These are phyloP conservation scores for Leptocoma aspasia DNA, from an alignment of 2,113 vertebrate species.

Conservation along the genomic window DNA sequence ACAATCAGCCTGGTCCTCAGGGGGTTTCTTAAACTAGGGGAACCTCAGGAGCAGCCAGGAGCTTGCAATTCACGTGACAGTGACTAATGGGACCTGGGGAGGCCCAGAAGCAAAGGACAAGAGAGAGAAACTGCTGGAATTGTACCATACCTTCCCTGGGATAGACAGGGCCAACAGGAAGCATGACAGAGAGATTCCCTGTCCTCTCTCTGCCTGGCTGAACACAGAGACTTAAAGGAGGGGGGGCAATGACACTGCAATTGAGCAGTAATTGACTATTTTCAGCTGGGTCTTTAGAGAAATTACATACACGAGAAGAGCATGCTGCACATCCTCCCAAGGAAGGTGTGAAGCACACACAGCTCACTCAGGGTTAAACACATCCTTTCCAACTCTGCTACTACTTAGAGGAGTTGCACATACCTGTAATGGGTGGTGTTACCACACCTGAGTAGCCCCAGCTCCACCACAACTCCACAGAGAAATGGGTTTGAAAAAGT, in stretches of 20 bases:
- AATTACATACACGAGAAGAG: not conserved
- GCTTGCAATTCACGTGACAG: not conserved
- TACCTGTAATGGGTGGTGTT: not conserved
- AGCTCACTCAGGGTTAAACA: not conserved
- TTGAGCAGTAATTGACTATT: not conserved
- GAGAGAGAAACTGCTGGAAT: not conserved
- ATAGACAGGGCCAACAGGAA: rapidly evolving
- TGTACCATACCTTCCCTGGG: not conserved
- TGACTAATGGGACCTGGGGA: not conserved
- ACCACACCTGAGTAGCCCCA: not conserved
- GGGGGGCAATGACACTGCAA: not conserved
- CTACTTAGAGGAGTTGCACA: not conserved
- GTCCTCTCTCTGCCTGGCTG: not conserved
- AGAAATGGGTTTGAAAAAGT: not conserved
- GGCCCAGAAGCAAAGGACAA: not conserved
- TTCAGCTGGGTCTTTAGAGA: not conserved
- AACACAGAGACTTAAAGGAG: not conserved
- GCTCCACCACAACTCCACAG: too few relatives aligned
- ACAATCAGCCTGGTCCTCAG: not conserved
- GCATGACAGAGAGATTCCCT: not conserved
- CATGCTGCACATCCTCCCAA: not conserved
- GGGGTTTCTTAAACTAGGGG: not conserved
- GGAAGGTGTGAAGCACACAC: not conserved
- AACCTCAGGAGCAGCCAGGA: not conserved
- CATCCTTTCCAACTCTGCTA: not conserved